Conservation (phyloP, 2,113 vertebrate genomes). For the Bujurquina vittata region DNA sequence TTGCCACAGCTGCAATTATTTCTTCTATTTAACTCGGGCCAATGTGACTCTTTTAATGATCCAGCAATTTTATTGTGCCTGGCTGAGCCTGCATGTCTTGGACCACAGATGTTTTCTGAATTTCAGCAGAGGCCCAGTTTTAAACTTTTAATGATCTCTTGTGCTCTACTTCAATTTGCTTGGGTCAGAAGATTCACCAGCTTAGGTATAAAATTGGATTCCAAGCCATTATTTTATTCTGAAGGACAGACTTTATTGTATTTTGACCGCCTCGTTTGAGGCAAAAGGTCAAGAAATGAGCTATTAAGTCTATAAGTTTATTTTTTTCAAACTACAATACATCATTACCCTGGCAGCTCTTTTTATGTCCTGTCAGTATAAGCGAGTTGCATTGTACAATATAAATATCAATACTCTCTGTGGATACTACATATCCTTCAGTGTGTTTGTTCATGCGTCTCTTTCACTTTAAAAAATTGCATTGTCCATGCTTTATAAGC, state of each 20-base stretch:
- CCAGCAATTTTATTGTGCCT: background rate
- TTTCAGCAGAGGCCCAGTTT: background rate
- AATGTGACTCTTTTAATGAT: constrained; percentile 1
- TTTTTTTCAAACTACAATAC: background rate
- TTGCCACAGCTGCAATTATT: background rate
- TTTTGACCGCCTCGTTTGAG: background rate
- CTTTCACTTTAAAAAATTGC: background rate
- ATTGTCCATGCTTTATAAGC: background rate
- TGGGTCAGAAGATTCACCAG: background rate
- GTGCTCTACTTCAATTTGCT: background rate
- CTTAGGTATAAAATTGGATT: background rate
- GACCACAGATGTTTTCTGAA: background rate
- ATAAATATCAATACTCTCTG: background rate
- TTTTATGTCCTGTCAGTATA: background rate
- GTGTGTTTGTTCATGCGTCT: background rate
- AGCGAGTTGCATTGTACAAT: background rate
- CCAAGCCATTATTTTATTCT: background rate
- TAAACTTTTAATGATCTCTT: background rate
- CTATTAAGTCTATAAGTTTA: background rate
- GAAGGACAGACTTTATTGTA: background rate
- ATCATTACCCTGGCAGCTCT: background rate
- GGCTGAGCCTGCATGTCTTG: background rate
- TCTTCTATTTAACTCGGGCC: constrained; percentile 13
- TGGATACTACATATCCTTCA: rapidly evolving
- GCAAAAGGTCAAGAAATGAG: background rate